Base-by-base conservation (phyloP, 2,797 vertebrate genomes). In the Fistularia tabacaria region DNA sequence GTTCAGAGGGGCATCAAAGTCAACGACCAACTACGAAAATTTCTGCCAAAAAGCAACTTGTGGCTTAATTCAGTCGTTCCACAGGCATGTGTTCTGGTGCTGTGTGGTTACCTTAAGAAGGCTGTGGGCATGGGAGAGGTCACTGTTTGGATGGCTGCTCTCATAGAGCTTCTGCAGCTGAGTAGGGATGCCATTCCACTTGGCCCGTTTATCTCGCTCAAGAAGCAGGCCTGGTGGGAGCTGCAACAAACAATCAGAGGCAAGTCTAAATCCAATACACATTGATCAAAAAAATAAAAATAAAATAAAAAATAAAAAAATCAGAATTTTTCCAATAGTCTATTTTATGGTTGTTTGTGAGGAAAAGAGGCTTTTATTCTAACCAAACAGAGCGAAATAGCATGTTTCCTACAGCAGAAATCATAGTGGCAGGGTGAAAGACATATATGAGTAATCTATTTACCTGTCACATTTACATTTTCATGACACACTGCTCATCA, bases 161-260 rank as follows among this genome's bases (percentile, higher is more conserved):
- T 94, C 88, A 6, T 96, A 91, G 36, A 99, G 90, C 83, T 92
- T 95, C 82, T 94, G 93, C 69, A 99, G 82, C 56, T 98, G 84
- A 51, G 92, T 82, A 14, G 97, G 97, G 84, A 99, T 97, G 76
- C 95, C 93, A 72, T 96, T 94, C 97, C 97, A 99, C 75, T 96
- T 95, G 36, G 93, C 94, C 43, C 90, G 91, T 76, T 93, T 98
- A 75, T 99, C 96, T 71, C 96, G 91, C 68, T 98, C 95, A 36
- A 91, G 92, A 63, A 99, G 88, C 83, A 99, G 90, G 43, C 89
- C 91, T 80, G 90, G 91, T 51, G 95, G 92, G 73, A 98, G 93
- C 97, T 99, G 73, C 48, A 77, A 81, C 38, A 72, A 36, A 65
- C 2, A 61, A 54, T 50, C 11, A 73, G 1, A 60, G 8, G 8